These are phyloP conservation scores for Elgaria multicarinata DNA, from an alignment of 2,113 vertebrate species.

Conservation along the genomic window DNA sequence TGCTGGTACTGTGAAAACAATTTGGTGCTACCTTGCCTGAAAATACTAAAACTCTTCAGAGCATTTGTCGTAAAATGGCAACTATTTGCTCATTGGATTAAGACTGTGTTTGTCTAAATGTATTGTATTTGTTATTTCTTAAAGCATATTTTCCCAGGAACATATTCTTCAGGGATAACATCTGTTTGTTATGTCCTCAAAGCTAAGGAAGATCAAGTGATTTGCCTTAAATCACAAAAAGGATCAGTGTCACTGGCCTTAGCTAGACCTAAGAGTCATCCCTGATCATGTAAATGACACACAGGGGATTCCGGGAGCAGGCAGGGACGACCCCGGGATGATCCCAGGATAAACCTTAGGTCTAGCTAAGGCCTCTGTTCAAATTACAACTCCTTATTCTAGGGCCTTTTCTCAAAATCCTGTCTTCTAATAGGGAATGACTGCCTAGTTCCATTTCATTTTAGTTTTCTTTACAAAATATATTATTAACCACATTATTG, in stretches of 20 bases:
- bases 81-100: not conserved
- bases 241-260: conserved; percentile 46
- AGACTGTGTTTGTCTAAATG: conserved; percentile 8
- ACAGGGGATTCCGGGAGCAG: too few species aligned
- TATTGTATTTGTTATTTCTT: conserved; percentile 3
- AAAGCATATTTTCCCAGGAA: conserved; percentile 56
- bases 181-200: conserved; percentile 58
- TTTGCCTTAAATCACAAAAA: conserved; percentile 51
- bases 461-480: not conserved
- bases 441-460: not conserved
- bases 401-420: conserved; percentile 19
- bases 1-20: too few species aligned
- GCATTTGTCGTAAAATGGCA: not conserved
- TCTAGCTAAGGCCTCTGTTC: too few species aligned
- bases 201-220: conserved; percentile 47
- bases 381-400: conserved; percentile 21
- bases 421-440: not conserved
- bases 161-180: conserved; percentile 51
- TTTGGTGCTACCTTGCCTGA: not conserved
- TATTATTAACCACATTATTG: not conserved
- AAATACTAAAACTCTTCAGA: not conserved
- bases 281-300: too few species aligned
- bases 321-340: too few species aligned
- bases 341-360: too few species aligned
- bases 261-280: too few species aligned